Evolutionary conservation across 2,113 vertebrate species (phyloP).

Genomic region (Myodes glareolus): DNA sequence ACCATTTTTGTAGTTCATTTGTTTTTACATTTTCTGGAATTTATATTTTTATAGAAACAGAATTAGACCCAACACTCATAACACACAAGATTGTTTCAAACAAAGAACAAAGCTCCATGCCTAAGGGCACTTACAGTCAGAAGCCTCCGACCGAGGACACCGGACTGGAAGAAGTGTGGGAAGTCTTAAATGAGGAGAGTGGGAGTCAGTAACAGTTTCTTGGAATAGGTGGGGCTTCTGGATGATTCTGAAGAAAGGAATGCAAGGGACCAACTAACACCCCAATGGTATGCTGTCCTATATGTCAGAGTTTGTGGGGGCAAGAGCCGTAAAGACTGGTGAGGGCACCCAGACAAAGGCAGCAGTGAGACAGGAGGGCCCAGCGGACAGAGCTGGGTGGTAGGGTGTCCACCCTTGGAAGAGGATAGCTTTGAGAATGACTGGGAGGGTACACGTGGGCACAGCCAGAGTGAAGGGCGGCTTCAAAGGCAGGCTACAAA

Average conservation of each 20-base stretch:
- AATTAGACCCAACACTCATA: conserved; percentile 14
- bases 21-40: conserved; percentile 52
- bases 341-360: conserved; percentile 56
- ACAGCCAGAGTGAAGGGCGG: background rate
- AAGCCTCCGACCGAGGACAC: conserved; percentile 15
- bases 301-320: conserved; percentile 58
- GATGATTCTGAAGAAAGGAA: conserved; percentile 50
- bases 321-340: background rate
- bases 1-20: conserved; percentile 42
- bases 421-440: background rate
- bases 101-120: conserved; percentile 65
- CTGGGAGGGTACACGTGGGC: too few relatives aligned
- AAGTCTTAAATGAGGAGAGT: background rate
- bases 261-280: background rate
- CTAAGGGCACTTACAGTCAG: conserved; percentile 14
- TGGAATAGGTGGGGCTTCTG: conserved; percentile 54
- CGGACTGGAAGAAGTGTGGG: background rate
- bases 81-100: conserved; percentile 60
- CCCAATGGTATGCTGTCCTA: conserved; percentile 34
- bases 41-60: conserved; percentile 65
- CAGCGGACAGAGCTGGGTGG: background rate
- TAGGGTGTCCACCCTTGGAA: background rate
- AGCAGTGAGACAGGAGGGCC: background rate
- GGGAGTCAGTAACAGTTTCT: background rate
- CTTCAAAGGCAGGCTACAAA: background rate